phyloP scores from a whole-genome alignment of 2,888 invertebrate species.

The Chloroclysta siterata region DNA sequence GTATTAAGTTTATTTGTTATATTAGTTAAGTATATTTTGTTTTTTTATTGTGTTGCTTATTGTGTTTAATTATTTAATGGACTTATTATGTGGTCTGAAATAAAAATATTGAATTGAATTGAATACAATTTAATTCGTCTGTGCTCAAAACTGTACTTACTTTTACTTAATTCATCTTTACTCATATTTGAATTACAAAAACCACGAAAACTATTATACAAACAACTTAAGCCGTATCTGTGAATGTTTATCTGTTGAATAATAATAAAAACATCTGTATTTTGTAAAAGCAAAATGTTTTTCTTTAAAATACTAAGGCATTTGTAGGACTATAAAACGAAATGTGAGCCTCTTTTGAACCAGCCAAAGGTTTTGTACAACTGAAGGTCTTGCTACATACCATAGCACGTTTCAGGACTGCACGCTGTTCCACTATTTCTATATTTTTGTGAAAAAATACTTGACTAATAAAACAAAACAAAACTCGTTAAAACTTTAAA shows the following conservation, averaged over 20 bases:
- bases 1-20: no score
- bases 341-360: slow-evolving; percentile 22
- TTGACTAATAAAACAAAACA: neutral
- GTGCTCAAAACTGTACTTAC: no score
- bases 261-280: slow-evolving; percentile 3
- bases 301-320: slow-evolving; percentile 9
- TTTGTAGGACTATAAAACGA: slow-evolving; percentile 21
- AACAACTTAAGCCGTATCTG: neutral
- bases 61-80: no score
- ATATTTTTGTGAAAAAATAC: no score
- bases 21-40: no score
- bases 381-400: slow-evolving; percentile 7
- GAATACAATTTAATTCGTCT: no score
- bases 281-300: slow-evolving; percentile 1
- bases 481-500: neutral
- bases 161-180: no score
- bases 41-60: no score
- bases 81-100: no score
- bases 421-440: neutral
- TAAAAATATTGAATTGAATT: no score
- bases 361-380: slow-evolving; percentile 17
- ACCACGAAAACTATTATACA: no score
- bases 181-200: neutral
- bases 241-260: neutral
- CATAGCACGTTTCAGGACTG: neutral